Conservation (phyloP, 2,888 invertebrate genomes). For the Thereva nobilitata region DNA sequence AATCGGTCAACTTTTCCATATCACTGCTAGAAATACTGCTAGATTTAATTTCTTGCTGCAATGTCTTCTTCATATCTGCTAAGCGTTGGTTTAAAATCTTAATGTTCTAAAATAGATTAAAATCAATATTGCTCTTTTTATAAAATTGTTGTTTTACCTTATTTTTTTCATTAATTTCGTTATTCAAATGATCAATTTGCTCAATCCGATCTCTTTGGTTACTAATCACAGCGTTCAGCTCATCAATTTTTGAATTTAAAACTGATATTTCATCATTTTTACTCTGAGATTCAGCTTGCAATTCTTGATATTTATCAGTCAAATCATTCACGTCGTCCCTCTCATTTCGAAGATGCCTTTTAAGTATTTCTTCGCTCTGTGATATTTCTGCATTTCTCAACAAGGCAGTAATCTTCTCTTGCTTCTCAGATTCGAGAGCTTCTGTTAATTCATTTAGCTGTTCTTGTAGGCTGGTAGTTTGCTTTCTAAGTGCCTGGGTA, state of each 20-base stretch:
- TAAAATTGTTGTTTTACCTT: slow-evolving; percentile 57
- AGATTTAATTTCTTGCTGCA: slow-evolving; percentile 76
- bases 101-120: slow-evolving; percentile 68
- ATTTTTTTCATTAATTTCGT: slow-evolving; percentile 67
- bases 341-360: slow-evolving; percentile 72
- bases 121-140: slow-evolving; percentile 10
- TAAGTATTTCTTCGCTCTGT: slow-evolving; percentile 76
- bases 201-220: slow-evolving; percentile 48
- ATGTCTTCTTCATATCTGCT: slow-evolving; percentile 87
- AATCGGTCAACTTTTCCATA: slow-evolving; percentile 10
- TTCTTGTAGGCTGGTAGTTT: slow-evolving; percentile 50
- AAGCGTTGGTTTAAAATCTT: slow-evolving; percentile 86
- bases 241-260: slow-evolving; percentile 46
- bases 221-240: slow-evolving; percentile 47
- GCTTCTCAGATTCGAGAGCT: slow-evolving; percentile 62
- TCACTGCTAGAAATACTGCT: slow-evolving; percentile 42
- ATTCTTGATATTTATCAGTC: slow-evolving; percentile 61
- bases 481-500: slow-evolving; percentile 50
- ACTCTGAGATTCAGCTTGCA: slow-evolving; percentile 50
- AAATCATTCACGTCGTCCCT: slow-evolving; percentile 65
- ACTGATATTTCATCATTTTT: slow-evolving; percentile 61
- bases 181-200: slow-evolving; percentile 55
- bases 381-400: slow-evolving; percentile 81
- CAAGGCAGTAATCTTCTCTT: slow-evolving; percentile 75
- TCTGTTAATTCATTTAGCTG: slow-evolving; percentile 48